Evolutionary conservation across 1,140 invertebrate species (phyloP), one percentile per base, ranked within the genome.

Genomic region (Drosophila lacteicornis): DNA sequence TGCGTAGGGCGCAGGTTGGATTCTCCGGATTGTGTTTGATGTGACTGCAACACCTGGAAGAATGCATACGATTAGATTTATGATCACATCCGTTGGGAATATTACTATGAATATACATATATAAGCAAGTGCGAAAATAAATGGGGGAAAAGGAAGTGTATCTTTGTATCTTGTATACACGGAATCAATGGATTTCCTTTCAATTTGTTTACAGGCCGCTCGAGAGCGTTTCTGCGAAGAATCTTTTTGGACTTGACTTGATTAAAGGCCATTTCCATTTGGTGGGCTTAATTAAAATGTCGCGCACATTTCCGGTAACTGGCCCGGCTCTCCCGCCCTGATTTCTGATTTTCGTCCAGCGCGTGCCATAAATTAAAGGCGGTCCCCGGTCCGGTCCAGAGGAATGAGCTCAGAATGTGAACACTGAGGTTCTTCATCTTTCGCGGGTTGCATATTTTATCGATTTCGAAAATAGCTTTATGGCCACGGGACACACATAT

Each of bases 261-360:
- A 88, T 90, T 84, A 84, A 87, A 85, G 86, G 83, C 69, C 74
- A 75, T 91, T 87, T 82, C 45, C 42, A 87, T 79, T 82, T 83
- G 81, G 81, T 74, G 57, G 66, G 47, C 79, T 87, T 67, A 91
- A 91, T 91, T 91, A 91, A 91, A 88, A 91, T 78, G 84, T 91
- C 88, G 82, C 84, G 81, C 74, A 71, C 81, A 75, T 82, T 82
- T 91, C 88, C 88, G 88, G 83, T 83, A 60, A 57, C 61, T 56
- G 67, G 74, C 53, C 45, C 51, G 43, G 25, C 50, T 58, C 36
- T 42, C 25, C 51, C 67, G 43, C 19, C 30, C 53, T 43, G 67
- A 60, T 60, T 74, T 73, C 60, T 12, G 67, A 59, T 59, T 73
- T 71, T 73, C 8, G 62, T 63, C 40, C 59, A 82, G 80, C 80